Evolutionary conservation across 92 coral and sea anemone genomes (phyloP).

Genomic region (Phymanthus crucifer): DNA sequence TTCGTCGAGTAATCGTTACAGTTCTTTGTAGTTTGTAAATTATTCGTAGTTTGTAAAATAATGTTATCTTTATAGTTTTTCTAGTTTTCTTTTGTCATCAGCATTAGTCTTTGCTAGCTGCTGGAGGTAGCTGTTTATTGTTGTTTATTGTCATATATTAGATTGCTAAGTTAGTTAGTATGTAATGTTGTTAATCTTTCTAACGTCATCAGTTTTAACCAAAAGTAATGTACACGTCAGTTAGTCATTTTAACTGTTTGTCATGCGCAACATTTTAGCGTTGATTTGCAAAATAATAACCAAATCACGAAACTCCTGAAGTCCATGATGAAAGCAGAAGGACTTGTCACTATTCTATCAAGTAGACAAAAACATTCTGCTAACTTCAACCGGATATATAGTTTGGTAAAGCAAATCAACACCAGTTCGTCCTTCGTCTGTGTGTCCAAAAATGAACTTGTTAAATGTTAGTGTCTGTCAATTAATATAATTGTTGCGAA

Average conservation of each 20-base stretch:
- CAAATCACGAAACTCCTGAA: neutral
- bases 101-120: too few species aligned
- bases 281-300: neutral
- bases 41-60: too few species aligned
- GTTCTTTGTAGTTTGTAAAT: too few species aligned
- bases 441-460: neutral
- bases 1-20: too few species aligned
- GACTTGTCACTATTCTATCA: too few species aligned
- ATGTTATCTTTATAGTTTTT: neutral
- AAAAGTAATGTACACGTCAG: neutral
- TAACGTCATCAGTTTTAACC: too few species aligned
- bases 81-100: too few species aligned
- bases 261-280: neutral
- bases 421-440: neutral
- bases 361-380: neutral
- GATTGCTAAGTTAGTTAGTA: too few species aligned
- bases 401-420: neutral
- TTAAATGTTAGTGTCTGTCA: neutral
- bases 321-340: neutral
- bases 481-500: neutral
- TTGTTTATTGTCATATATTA: neutral
- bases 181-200: too few species aligned
- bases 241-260: neutral
- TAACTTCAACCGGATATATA: neutral
- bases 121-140: neutral